A percentile compares a stretch with the other conserved stretches of the same genome.
Evolutionary conservation across 2,113 vertebrate species (phyloP).

Genomic region (Xenus cinereus): DNA sequence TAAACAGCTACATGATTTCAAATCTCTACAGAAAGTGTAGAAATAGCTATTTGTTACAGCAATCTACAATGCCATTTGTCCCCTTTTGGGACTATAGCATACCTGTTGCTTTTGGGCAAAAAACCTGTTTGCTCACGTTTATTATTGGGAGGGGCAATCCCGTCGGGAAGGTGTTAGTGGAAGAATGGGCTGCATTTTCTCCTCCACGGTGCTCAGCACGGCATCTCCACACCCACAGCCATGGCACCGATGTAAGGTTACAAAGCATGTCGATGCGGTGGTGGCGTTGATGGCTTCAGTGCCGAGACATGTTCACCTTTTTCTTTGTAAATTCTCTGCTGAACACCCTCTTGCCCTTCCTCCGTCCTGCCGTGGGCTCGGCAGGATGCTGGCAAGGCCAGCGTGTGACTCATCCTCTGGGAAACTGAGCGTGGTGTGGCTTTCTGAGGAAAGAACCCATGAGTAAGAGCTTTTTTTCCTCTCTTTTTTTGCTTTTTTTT

Average conservation of each 20-base stretch:
- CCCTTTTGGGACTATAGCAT: not conserved
- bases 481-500: not conserved
- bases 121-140: not conserved
- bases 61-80: not conserved
- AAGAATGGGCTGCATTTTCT: not conserved
- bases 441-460: slow-evolving; percentile 29
- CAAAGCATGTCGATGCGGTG: fast-evolving
- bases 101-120: not conserved
- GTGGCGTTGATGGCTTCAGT: not conserved
- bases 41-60: not conserved
- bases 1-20: not conserved
- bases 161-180: fast-evolving
- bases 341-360: not conserved
- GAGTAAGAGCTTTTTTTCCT: not conserved
- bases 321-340: not conserved
- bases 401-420: not conserved
- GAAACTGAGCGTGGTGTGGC: not conserved
- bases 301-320: not conserved
- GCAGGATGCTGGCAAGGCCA: slow-evolving; percentile 9
- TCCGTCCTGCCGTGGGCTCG: not conserved
- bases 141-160: not conserved
- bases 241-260: fast-evolving
- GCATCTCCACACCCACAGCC: not conserved
- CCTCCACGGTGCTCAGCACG: fast-evolving
- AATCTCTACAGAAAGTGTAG: not conserved